Evolutionary conservation across 2,888 invertebrate species (phyloP).

Genomic region (Ophion slaviceki): DNA sequence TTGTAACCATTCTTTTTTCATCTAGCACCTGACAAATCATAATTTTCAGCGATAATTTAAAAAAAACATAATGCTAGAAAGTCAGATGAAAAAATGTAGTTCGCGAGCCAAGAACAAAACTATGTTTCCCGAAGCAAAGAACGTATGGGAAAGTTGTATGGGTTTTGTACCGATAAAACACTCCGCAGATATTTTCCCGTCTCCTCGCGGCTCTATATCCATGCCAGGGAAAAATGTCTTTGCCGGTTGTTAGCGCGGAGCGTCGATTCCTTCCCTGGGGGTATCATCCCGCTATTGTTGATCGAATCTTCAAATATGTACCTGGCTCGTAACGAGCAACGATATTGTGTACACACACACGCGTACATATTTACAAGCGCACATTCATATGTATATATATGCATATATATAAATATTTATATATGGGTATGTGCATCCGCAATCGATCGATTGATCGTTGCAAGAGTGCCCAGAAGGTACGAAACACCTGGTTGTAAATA

Average conservation of each 20-base stretch:
- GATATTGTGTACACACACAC: not conserved
- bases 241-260: slow-evolving; percentile 5
- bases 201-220: slow-evolving; percentile 55
- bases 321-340: slow-evolving; percentile 38
- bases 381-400: not conserved
- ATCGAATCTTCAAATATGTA: slow-evolving; percentile 41
- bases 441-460: not conserved
- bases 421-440: not conserved
- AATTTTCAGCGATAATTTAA: too few relatives aligned
- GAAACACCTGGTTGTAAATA: not conserved
- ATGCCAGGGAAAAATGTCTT: not conserved
- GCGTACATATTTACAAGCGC: too few relatives aligned
- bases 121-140: not conserved
- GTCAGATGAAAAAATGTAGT: too few relatives aligned
- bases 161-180: slow-evolving; percentile 45
- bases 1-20: too few relatives aligned
- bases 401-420: not conserved
- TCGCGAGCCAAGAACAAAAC: too few relatives aligned
- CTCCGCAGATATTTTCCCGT: slow-evolving; percentile 59
- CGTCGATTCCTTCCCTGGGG: not conserved
- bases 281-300: not conserved
- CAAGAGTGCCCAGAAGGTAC: not conserved
- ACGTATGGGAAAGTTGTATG: slow-evolving; percentile 12
- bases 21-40: too few relatives aligned
- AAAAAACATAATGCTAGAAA: too few relatives aligned